A percentile compares a stretch with the other conserved stretches of the same genome.
phyloP scores from a whole-genome alignment of 2,113 vertebrate species.

The Calyptommatus sinebrachiatus region DNA sequence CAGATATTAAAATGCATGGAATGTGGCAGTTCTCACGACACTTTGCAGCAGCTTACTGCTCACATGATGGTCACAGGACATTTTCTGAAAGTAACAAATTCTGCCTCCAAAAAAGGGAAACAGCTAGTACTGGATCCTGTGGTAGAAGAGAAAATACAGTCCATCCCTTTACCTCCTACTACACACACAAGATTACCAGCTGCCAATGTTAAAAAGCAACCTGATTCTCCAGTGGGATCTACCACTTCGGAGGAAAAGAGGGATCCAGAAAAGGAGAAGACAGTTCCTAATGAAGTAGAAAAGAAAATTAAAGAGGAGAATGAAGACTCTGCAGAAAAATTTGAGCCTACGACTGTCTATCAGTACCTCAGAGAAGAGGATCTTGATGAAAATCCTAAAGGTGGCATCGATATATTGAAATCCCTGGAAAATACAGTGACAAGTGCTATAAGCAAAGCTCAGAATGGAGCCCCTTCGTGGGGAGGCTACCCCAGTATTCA shows the following conservation, averaged over 20 bases:
- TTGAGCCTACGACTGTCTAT: conserved; percentile 81
- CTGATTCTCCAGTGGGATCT: conserved; percentile 78
- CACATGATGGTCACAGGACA: conserved; percentile 99
- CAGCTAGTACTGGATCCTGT: conserved; percentile 92
- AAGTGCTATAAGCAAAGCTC: conserved; percentile 96
- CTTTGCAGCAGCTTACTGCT: conserved; percentile 95
- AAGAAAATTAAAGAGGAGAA: conserved; percentile 92
- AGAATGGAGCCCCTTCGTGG: conserved; percentile 96
- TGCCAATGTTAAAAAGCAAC: conserved; percentile 81
- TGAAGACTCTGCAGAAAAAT: conserved; percentile 82
- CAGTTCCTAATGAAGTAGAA: conserved; percentile 64
- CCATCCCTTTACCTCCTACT: conserved; percentile 94
- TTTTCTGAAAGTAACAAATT: conserved; percentile 97
- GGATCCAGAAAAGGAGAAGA: conserved; percentile 77
- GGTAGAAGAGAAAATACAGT: conserved; percentile 95
- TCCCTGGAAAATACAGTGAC: conserved; percentile 96
- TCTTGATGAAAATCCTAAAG: conserved; percentile 91
- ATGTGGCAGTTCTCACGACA: conserved; percentile 97
- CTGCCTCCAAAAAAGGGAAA: conserved; percentile 97
- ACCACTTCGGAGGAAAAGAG: conserved; percentile 77
- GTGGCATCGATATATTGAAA: conserved; percentile 93
- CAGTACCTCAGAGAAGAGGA: conserved; percentile 96
- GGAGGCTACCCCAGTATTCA: conserved; percentile 98
- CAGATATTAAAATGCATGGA: conserved; percentile 99
- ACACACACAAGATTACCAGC: conserved; percentile 86